phyloP scores from a whole-genome alignment of 2,797 vertebrate genomes.

The Anabacerthia variegaticeps region DNA sequence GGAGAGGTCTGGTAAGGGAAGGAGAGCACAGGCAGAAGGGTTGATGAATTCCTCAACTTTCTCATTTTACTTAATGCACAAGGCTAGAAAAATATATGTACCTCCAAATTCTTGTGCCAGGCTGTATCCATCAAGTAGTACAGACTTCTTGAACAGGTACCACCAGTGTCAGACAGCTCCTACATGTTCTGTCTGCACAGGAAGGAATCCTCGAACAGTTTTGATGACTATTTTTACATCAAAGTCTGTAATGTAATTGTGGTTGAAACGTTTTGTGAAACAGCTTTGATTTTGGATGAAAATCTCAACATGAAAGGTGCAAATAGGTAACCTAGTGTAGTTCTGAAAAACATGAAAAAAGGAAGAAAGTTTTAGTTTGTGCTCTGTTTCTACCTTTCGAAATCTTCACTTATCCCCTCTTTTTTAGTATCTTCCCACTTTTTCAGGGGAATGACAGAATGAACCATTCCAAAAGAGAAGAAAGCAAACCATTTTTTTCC shows the following conservation, averaged over 20 bases:
- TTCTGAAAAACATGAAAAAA: neutral
- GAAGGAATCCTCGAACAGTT: neutral
- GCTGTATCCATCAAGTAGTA: neutral
- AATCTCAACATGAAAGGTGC: neutral
- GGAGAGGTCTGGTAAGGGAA: neutral
- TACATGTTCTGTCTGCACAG: rapidly evolving
- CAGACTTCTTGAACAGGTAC: neutral
- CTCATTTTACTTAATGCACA: neutral
- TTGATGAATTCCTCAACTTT: neutral
- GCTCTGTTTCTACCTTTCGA: neutral
- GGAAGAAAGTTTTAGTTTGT: neutral
- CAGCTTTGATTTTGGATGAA: neutral
- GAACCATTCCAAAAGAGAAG: neutral
- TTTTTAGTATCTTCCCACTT: neutral
- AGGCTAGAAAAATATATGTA: neutral
- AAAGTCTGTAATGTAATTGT: neutral
- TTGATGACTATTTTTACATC: neutral
- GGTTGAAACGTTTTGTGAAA: neutral
- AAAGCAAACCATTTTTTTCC: neutral
- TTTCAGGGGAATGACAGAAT: neutral
- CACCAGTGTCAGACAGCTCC: neutral
- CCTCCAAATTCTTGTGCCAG: neutral
- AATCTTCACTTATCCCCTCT: neutral
- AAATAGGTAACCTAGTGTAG: neutral
- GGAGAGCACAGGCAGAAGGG: rapidly evolving